phyloP scores from a whole-genome alignment of 2,888 invertebrate genomes.

The Meiosimyza decipiens region DNA sequence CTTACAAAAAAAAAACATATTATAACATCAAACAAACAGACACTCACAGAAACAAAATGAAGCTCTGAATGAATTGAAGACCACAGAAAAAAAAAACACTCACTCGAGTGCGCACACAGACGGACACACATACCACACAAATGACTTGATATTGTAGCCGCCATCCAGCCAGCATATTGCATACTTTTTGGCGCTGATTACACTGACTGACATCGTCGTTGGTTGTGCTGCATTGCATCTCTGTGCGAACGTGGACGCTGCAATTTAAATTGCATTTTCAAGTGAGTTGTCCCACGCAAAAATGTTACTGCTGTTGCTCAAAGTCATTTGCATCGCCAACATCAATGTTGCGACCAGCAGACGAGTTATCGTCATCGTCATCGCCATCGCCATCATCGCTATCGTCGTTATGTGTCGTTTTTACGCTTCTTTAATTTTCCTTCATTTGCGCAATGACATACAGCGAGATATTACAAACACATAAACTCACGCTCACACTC shows the following conservation, averaged over 20 bases:
- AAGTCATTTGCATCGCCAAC: conserved; percentile 32
- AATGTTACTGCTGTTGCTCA: background rate
- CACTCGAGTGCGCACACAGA: background rate
- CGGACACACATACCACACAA: conserved; percentile 2
- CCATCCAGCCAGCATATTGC: conserved; percentile 42
- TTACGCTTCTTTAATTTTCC: conserved; percentile 26
- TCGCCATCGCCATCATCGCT: background rate
- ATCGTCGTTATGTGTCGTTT: conserved; percentile 6
- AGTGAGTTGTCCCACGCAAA: conserved; percentile 5
- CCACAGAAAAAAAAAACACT: conserved; percentile 24
- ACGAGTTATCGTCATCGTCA: background rate
- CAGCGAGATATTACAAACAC: background rate
- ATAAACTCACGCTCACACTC: background rate
- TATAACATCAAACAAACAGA: background rate
- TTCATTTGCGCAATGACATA: background rate
- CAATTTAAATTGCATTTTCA: conserved; percentile 38
- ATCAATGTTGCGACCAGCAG: conserved; percentile 18
- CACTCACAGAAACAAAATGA: background rate
- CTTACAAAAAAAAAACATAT: conserved; percentile 4
- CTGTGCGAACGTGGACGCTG: conserved; percentile 15
- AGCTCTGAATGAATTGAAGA: conserved; percentile 25
- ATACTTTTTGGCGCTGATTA: conserved; percentile 48
- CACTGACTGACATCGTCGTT: conserved; percentile 21
- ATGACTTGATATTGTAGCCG: conserved; percentile 12
- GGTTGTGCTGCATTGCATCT: too few species aligned